Base-by-base conservation (phyloP, 2,888 invertebrate genomes). In the Allophyes oxyacanthae region DNA sequence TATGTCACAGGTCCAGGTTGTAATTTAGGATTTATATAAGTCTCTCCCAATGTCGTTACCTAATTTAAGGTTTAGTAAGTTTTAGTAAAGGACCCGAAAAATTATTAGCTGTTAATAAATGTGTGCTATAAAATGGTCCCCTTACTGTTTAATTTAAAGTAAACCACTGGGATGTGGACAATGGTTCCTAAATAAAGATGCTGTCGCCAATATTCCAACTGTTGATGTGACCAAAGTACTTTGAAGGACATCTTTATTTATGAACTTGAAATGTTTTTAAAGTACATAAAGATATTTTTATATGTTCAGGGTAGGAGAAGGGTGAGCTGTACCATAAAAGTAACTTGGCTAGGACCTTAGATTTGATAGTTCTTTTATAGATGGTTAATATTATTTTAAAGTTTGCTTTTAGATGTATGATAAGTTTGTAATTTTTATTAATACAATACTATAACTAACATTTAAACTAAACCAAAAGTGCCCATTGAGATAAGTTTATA, bases 391-490 rank as follows among this genome's bases (percentile, higher is more conserved):
- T 91, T 87, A 89, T 89, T 91, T 91, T 87, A 79, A 89, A 78
- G 84, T 90, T 93, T 92, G 92, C 92, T 92, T 94, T 92, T 92
- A 92, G 91, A 88, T 78, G 82, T 87, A 86, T 81, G 82, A 89
- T 91, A 90, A 90, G 91, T 92, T 92, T 91, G 88, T 92, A 90
- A 90, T 91, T 90, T 91, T 91, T 87, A 92, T 90, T 89, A 89
- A 83, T 91, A 91, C 82, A 86, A 89, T 91, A 90, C 89, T 91
- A 91, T 91, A 89, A 93, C 90, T 93, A 92, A 93, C 90, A 89
- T 90, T 89, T 88, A 90, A 91, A 93, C 87, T 93, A 92, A 94
- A 94, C 94, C 94, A 93, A 94, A 94, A 94, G 94, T 94, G 94
- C 94, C 94, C 94, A 93, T 94, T 94, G 93, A 93, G 88, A 92